Percentiles rank a stretch among this genome's conserved stretches.
Evolutionary conservation across 2,113 vertebrate genomes (phyloP).

Genomic region (Dipodomys stephensi): DNA sequence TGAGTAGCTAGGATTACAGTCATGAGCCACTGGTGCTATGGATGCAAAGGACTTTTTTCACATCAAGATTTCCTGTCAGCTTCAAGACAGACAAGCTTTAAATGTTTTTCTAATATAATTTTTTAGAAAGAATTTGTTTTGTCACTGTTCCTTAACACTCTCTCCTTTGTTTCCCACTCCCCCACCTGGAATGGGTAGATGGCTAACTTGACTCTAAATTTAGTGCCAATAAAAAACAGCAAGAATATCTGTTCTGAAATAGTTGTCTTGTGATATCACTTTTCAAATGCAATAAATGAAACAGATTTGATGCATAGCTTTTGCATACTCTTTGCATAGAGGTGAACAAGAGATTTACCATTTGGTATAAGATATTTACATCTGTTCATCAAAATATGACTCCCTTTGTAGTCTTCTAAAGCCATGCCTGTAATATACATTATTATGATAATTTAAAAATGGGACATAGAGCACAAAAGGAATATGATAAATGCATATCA

Average conservation of each 20-base stretch:
- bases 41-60: conserved; percentile 1
- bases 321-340: conserved; percentile 76
- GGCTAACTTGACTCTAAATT: conserved; percentile 79
- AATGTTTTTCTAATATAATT: conserved; percentile 68
- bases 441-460: conserved; percentile 87
- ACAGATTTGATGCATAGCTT: conserved; percentile 68
- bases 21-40: too few species aligned
- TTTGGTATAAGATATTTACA: conserved; percentile 84
- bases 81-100: conserved; percentile 77
- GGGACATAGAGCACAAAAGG: conserved; percentile 82
- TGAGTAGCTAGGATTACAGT: too few species aligned
- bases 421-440: conserved; percentile 82
- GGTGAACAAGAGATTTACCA: conserved; percentile 83
- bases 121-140: conserved; percentile 78
- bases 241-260: conserved; percentile 79
- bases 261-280: conserved; percentile 74
- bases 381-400: conserved; percentile 83
- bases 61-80: conserved; percentile 74
- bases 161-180: conserved; percentile 7
- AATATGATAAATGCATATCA: conserved; percentile 85
- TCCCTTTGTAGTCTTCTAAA: conserved; percentile 81
- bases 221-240: conserved; percentile 81
- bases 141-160: conserved; percentile 50
- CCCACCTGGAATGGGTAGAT: conserved; percentile 52
- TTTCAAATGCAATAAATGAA: conserved; percentile 79